A percentile compares a stretch with the other conserved stretches of the same genome.
These are phyloP conservation scores for Geococcyx californianus DNA, from an alignment of 2,113 vertebrate genomes.

Conservation along the genomic window DNA sequence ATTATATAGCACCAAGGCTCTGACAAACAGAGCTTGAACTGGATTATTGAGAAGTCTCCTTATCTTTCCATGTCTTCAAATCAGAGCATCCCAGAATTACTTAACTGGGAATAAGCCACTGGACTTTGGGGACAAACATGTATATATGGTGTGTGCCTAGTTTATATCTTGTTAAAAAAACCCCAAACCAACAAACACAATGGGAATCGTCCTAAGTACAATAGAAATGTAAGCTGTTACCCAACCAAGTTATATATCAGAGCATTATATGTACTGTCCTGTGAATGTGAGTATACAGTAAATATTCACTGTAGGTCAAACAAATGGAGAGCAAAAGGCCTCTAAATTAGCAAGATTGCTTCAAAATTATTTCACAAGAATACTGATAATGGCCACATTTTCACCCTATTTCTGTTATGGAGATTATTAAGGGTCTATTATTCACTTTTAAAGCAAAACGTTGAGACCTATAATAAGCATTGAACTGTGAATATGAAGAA, in stretches of 20 bases:
- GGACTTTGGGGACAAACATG: not conserved
- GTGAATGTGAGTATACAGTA: not conserved
- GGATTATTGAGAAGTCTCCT: not conserved
- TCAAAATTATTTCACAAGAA: not conserved
- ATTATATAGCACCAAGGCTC: not conserved
- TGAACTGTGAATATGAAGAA: not conserved
- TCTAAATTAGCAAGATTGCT: not conserved
- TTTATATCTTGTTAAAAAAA: not conserved
- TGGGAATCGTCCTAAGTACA: not conserved
- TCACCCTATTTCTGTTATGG: not conserved
- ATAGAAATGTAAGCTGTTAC: not conserved
- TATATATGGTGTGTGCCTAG: not conserved
- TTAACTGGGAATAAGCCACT: not conserved
- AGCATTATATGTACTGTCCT: not conserved
- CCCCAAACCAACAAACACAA: not conserved
- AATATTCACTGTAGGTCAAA: not conserved
- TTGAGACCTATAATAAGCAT: not conserved
- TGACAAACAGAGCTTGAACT: not conserved
- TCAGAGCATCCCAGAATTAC: not conserved
- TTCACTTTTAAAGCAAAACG: not conserved
- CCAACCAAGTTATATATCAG: not conserved
- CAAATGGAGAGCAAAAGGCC: fast-evolving
- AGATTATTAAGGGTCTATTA: not conserved
- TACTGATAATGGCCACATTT: not conserved
- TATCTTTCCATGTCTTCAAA: not conserved